Base-by-base conservation (phyloP, 2,888 invertebrate species). In the Tetragonisca angustula region DNA sequence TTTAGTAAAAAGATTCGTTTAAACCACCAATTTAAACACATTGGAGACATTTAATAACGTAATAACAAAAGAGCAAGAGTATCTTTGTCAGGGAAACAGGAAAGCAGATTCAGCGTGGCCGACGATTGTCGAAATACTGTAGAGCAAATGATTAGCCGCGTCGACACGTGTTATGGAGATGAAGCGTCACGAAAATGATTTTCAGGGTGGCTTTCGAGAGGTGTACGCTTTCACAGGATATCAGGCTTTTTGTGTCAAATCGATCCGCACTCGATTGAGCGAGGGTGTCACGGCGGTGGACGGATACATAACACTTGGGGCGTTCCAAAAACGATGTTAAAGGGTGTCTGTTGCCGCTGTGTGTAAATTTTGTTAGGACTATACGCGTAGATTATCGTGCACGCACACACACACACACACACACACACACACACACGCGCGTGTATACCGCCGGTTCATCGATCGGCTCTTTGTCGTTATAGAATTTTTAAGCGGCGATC, bases 191-290 rank as follows among this genome's bases (percentile, higher is more conserved):
- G 68, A 75, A 86, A 90, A 88, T 86, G 86, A 88, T 88, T 89
- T 43, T 84, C 81, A 50, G 79, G 84, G 72, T 85, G 74, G 85
- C 77, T 73, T 61, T 85, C 75, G 64, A 83, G 84, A 84, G 84
- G 88, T 79, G 64, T 67, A 80, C 77, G 83, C 73, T 85, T 72
- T 81, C 81, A 32, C 65, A 69, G 86, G 76, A 84, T 85, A 90
- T 86, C 90, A 73, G 74, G 87, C 85, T 90, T 90, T 90, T 90
- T 88, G 82, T 90, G 89, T 89, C 90, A 87, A 90, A 90, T 90
- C 90, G 90, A 89, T 90, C 90, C 81, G 83, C 88, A 86, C 90
- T 84, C 90, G 89, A 89, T 90, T 72, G 82, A 85, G 85, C 74
- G 88, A 90, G 90, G 85, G 86, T 88, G 90, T 90, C 84, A 88